Base-by-base conservation (phyloP, 2,113 vertebrate species). In the Oreochromis tanganicae region DNA sequence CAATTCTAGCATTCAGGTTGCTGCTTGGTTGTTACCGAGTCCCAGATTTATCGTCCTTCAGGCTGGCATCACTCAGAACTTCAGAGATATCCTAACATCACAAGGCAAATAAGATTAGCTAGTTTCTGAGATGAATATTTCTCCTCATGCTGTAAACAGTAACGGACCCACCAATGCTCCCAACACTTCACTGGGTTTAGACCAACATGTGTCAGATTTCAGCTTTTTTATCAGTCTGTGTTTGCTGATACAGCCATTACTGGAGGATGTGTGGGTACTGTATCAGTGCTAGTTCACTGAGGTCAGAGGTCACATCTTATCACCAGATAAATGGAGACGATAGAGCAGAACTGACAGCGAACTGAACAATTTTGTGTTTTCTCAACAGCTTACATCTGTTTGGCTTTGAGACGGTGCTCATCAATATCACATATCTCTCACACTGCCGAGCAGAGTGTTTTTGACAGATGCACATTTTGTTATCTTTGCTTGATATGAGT, bases 401-500 rank as follows among this genome's bases (percentile, higher is more conserved):
- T 48, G 81, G 19, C 43, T 71, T 50, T 12, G 19, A 83, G 78
- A 66, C 4, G 3, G 9, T 6, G 73, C 19, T 82, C 84, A 46
- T 81, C 87, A 41, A 32, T 46, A 83, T 56, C 80, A 38, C n/a
- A 17, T 50, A 5, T 73, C 80, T 27, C 5, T 85, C 46, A 10
- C 55, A 5, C 36, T 5, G 61, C 38, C 7, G n/a, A 56, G 29
- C 82, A 56, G 34, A 88, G 54, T 4, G 7, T 4, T 13, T 21
- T 1, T 56, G 87, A 78, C 87, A 84, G 38, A 82, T 91, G 81
- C 55, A 82, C 85, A 87, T 87, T 71, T 85, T 85, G 63, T 87
- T 88, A 84, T 71, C 61, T 87, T 52, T 87, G 87, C 84, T 79
- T 79, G 84, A 82, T 82, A 16, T 81, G 75, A 84, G 75, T 63